Evolutionary conservation across 2,113 vertebrate genomes (phyloP).

Genomic region (Motacilla tschutschensis): DNA sequence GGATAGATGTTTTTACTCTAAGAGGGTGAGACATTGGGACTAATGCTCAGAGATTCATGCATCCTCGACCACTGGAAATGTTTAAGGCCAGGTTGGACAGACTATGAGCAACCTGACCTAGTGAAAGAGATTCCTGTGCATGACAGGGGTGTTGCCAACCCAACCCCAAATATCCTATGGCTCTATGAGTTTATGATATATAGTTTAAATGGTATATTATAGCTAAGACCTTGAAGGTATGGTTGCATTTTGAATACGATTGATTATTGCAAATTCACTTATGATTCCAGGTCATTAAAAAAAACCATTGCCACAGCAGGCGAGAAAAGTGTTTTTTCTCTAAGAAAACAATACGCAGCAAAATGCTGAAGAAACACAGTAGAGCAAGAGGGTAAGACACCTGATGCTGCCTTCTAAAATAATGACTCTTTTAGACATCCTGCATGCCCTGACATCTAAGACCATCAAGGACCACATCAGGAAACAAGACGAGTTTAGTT

Average conservation of each 20-base stretch:
- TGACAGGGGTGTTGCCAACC: not conserved
- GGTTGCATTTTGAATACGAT: not conserved
- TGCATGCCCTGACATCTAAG: not conserved
- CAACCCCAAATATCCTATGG: not conserved
- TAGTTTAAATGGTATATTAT: not conserved
- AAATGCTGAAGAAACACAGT: not conserved
- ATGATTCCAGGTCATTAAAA: not conserved
- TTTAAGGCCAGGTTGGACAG: not conserved
- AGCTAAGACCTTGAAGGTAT: not conserved
- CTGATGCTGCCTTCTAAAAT: not conserved
- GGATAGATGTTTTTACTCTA: fast-evolving
- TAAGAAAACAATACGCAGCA: not conserved
- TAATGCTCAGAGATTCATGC: not conserved
- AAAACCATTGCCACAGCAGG: too few relatives aligned
- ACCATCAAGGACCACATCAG: not conserved
- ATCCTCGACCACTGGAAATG: not conserved
- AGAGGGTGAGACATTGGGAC: not conserved
- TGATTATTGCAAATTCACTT: not conserved
- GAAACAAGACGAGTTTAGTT: not conserved
- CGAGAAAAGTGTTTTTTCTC: fast-evolving
- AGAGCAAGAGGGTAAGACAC: not conserved
- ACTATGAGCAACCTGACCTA: not conserved
- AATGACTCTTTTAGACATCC: not conserved
- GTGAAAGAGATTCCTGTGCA: not conserved
- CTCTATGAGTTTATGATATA: not conserved